Base-by-base conservation (phyloP, 2,797 vertebrate species). In the Trematomus bernacchii region DNA sequence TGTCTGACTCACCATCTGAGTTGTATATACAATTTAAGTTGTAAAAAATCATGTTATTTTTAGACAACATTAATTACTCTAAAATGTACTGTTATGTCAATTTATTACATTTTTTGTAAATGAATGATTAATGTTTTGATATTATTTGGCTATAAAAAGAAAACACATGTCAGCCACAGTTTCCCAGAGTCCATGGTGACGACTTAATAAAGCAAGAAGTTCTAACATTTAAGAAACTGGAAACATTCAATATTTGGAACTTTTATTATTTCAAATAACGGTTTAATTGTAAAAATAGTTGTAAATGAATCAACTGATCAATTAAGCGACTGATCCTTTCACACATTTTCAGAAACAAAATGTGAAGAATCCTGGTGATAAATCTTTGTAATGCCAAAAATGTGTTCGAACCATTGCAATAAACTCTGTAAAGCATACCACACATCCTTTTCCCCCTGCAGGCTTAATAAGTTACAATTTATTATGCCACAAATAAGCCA, bases 401-500 rank as follows among this genome's bases (percentile, higher is more conserved):
- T 54, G n/a, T 60, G 14, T 68, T 70, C 43, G 13, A 9, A 46
- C 4, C 1, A 33, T 15, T 14, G 21, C 19, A 71, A 53, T 53
- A 48, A 42, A 52, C 10, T 53, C 44, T 7, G 12, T 53, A 43
- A 65, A 30, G 4, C 42, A 43, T 11, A 63, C 19, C 1, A 4
- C 43, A 18, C 2, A 27, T 6, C 11, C 18, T 44, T 47, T 44
- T 37, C 3, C 9, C n/a, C 1, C n/a, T n/a, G n/a, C 37, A 33
- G 64, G 55, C 16, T 64, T 57, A 52, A 37, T 6, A 66, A 43
- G 51, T 16, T 48, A 73, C 66, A 76, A 42, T 59, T 14, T 66
- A 55, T 48, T 55, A 75, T 62, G 27, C n/a, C 42, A 64, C 10
- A 3, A 58, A 64, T 18, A 44, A 71, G 14, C n/a, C 54, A 47